These are phyloP conservation scores for Ptilodon capucinus DNA, from an alignment of 2,888 invertebrate species.

Conservation along the genomic window DNA sequence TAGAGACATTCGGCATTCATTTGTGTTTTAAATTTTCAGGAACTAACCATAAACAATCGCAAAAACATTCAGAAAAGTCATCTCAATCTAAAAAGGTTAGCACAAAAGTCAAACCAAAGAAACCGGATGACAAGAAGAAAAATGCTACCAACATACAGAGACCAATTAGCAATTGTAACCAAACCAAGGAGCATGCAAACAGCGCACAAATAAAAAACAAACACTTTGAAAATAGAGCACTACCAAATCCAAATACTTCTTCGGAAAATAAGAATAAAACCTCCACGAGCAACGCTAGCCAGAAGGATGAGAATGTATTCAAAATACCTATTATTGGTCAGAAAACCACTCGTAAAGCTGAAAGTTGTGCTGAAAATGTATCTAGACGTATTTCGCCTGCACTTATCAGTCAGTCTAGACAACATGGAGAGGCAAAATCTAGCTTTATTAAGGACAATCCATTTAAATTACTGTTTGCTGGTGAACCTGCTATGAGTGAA, in stretches of 20 bases:
- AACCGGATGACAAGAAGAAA: not conserved
- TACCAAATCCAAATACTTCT: not conserved
- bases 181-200: not conserved
- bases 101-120: not conserved
- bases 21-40: not conserved
- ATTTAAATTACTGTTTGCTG: not conserved
- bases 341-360: not conserved
- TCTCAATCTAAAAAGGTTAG: not conserved
- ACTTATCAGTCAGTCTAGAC: not conserved
- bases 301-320: not conserved
- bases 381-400: not conserved
- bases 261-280: not conserved
- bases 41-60: not conserved
- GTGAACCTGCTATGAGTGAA: not conserved
- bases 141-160: not conserved
- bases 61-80: not conserved
- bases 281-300: not conserved
- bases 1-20: too few species aligned
- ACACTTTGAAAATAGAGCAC: not conserved
- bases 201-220: not conserved
- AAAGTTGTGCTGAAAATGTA: not conserved
- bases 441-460: not conserved
- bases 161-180: not conserved
- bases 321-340: not conserved
- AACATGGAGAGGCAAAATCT: not conserved